Base-by-base conservation (phyloP, 2,888 invertebrate genomes). In the Leptinotarsa rubiginosa region DNA sequence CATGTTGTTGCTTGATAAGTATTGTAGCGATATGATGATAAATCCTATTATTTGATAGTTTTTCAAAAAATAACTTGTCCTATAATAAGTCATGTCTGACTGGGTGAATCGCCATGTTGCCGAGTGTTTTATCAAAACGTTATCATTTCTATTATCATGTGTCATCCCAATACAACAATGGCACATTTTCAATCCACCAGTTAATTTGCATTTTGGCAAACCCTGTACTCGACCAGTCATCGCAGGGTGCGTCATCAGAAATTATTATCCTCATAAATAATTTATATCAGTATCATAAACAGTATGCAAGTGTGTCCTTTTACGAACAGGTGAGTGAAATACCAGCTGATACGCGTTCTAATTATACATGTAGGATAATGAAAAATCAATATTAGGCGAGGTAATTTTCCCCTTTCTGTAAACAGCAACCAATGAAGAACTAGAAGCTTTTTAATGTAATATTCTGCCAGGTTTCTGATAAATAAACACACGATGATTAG, bases 221-320 rank as follows among this genome's bases (percentile, higher is more conserved):
- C 41, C 5, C 16, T n/a, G 10, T 62, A 41, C 41, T 4, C 16
- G 62, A 31, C 7, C 31, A 41, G 41, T 62, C 41, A 62, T 41
- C 31, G n/a, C n/a, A 25, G 31, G 41, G 15, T 62, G 62, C 62
- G 62, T 62, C 62, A 62, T 31, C n/a, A 62, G n/a, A 62, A 18
- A 62, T 62, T 62, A 62, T 62, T 62, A 31, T 62, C 4, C 62
- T 62, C 62, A 62, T 62, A 31, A 62, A 62, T 62, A 41, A 62
- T 62, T 62, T 41, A 62, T 62, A 62, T 62, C 62, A n/a, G 62
- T 62, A 62, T 62, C 62, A 62, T 62, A 25, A 62, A 62, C 62
- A 62, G 62, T 62, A 56, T 62, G 62, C 62, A 62, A 41, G 62
- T 62, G 31, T 62, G 62, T 41, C 7, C 31, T 16, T 31, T 31